Evolutionary conservation across 1,140 invertebrate genomes (phyloP), one percentile per base, ranked within the genome.

Genomic region (Nephotettix cincticeps): DNA sequence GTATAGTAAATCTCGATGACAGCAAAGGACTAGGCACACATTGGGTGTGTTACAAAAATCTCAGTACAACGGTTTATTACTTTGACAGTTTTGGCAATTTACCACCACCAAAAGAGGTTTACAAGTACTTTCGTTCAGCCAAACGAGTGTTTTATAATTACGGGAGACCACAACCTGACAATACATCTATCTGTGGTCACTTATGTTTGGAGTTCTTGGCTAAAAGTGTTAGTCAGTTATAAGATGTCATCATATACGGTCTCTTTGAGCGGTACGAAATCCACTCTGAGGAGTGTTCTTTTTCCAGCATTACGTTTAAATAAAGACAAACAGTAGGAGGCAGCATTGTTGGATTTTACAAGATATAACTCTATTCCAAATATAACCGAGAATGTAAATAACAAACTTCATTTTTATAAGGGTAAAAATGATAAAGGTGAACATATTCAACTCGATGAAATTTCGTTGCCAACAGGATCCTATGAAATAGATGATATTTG

Each of bases 21-120:
- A 65, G 56, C 63, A 14, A 64, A 13, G 72, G 74, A 14, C 30
- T 51, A 28, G 76, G 78, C 1, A 80, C 76, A 4, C 78, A 80
- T 72, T 81, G 79, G 78, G 72, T 77, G 28, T 73, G 72, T n/a
- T 80, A 80, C 61, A 69, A 71, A 32, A 80, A 80, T 72, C 27
- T 65, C 13, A 54, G 36, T 27, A 25, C 27, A 21, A 23, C 28
- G 21, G 64, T 71, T 14, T 45, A 66, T 27, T 68, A 68, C 36
- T 72, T 51, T 68, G 67, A 68, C 29, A 45, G 43, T 28, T 51
- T 68, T 51, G 63, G 63, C 3, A 66, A 68, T 28, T 6, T 68
- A 6, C 32, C 27, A 13, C 67, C 67, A 1, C 67, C 47, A 19
- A 45, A 47, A 23, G 67, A 68, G 29, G n/a, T 68, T 29, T 14